Evolutionary conservation across 1,140 invertebrate genomes (phyloP), one percentile per base, ranked within the genome.

Genomic region (Ceratina japonica): DNA sequence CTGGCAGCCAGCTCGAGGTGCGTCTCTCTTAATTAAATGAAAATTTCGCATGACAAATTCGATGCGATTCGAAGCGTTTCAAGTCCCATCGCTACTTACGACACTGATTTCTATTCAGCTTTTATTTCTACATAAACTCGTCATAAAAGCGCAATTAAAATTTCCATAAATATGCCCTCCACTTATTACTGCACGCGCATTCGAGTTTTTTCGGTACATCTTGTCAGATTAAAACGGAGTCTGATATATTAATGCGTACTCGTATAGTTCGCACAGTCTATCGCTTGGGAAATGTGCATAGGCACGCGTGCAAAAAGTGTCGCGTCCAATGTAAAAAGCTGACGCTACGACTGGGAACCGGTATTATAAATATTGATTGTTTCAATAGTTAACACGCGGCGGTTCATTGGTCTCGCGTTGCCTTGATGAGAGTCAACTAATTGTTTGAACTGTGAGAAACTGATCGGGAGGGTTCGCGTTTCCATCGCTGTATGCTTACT

Each of bases 1-100:
- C 75, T 89, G 69, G 89, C 87, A 61, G 87, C 75, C 65, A 84
- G 89, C 85, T 83, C 89, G 70, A 92, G 91, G 91, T 92, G 87
- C 70, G 90, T 88, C 84, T 0, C n/a, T 15, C 27, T 27, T 54
- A 18, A 54, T 54, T 54, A 54, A 15, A 54, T 54, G 18, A 18
- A 54, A 54, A 13, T 13, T 54, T 54, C 10, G 12, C 52, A 8
- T 54, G 52, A 13, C 52, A 54, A 18, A 18, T 31, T 31, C 27
- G 27, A 31, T 31, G 27, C 27, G 27, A 2, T 31, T 31, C 27
- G 27, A 31, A 4, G 27, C 27, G 27, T 31, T 31, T 31, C 27
- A 31, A 4, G 4, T 31, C 4, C 27, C 27, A 31, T 31, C 27
- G 27, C 27, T 31, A 31, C 27, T 31, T 31, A 31, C 4, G 27